Evolutionary conservation across 2,888 invertebrate species (phyloP).

Genomic region (Zygogramma bicolorata): DNA sequence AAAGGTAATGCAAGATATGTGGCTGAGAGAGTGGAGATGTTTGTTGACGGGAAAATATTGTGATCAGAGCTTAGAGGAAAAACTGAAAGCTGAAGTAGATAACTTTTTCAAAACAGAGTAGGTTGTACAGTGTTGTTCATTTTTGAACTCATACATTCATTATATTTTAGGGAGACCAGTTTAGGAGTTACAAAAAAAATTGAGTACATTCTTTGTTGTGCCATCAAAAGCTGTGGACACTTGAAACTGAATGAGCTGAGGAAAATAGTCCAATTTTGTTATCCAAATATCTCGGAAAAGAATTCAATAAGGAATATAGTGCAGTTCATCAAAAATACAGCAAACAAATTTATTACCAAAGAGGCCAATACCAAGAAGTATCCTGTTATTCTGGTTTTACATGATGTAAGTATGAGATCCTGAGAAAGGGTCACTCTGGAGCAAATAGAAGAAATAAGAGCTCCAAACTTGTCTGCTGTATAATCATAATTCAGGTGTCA

Average conservation of each 20-base stretch:
- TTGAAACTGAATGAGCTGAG: slow-evolving; percentile 65
- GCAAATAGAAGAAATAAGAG: no score
- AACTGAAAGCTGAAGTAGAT: slow-evolving; percentile 66
- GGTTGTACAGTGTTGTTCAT: slow-evolving; percentile 15
- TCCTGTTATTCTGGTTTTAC: slow-evolving; percentile 77
- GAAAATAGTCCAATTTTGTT: slow-evolving; percentile 61
- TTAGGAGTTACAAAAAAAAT: slow-evolving; percentile 54
- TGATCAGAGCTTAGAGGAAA: slow-evolving; percentile 66
- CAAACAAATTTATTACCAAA: slow-evolving; percentile 65
- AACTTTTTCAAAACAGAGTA: slow-evolving; percentile 19
- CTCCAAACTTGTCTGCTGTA: no score
- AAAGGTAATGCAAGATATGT: slow-evolving; percentile 72
- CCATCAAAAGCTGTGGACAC: slow-evolving; percentile 63
- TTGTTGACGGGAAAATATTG: slow-evolving; percentile 73
- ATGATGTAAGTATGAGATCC: slow-evolving; percentile 70
- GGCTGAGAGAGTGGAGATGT: slow-evolving; percentile 75
- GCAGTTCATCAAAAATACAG: slow-evolving; percentile 63
- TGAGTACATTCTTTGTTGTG: slow-evolving; percentile 64
- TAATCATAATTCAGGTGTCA: no score
- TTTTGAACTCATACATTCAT: background rate
- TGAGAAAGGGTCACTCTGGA: no score
- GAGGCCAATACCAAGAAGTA: slow-evolving; percentile 67
- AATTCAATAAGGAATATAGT: slow-evolving; percentile 66
- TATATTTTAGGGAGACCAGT: slow-evolving; percentile 37
- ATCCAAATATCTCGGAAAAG: slow-evolving; percentile 62